These are phyloP conservation scores for Poecilia latipinna DNA, from an alignment of 2,113 vertebrate genomes.

Conservation along the genomic window DNA sequence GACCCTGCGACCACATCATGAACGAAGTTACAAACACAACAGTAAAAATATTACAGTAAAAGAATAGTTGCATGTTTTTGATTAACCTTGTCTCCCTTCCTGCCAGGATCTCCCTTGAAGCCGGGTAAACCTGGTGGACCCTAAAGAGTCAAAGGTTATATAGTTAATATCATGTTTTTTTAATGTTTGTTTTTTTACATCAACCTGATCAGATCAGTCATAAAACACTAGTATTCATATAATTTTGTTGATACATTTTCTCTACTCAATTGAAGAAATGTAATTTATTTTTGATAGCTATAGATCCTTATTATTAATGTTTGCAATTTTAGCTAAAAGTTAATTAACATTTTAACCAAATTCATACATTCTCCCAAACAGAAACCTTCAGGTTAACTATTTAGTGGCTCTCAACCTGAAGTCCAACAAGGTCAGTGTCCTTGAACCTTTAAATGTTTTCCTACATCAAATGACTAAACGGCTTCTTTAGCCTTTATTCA, in stretches of 20 bases:
- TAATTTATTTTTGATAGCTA: neutral
- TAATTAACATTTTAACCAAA: too few relatives aligned
- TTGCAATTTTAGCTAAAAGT: too few relatives aligned
- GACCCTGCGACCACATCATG: constrained; percentile 83
- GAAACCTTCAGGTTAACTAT: too few relatives aligned
- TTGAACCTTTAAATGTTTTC: neutral
- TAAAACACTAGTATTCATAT: neutral
- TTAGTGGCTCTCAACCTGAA: neutral
- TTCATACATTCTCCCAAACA: too few relatives aligned
- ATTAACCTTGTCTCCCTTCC: constrained; percentile 93
- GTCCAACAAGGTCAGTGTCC: neutral
- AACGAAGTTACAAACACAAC: constrained; percentile 4
- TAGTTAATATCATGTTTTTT: neutral
- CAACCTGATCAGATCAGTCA: neutral
- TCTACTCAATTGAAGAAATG: neutral
- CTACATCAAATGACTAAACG: neutral
- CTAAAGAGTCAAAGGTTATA: constrained; percentile 60
- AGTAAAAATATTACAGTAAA: neutral
- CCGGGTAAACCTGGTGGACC: constrained; percentile 93
- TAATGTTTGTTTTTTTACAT: neutral
- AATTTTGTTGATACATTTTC: neutral
- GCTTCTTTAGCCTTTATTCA: neutral
- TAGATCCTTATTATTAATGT: too few relatives aligned
- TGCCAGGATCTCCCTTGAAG: constrained; percentile 92
- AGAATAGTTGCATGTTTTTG: neutral